These are phyloP conservation scores for Halictus quadricinctus DNA, from an alignment of 2,888 invertebrate species.

Conservation along the genomic window DNA sequence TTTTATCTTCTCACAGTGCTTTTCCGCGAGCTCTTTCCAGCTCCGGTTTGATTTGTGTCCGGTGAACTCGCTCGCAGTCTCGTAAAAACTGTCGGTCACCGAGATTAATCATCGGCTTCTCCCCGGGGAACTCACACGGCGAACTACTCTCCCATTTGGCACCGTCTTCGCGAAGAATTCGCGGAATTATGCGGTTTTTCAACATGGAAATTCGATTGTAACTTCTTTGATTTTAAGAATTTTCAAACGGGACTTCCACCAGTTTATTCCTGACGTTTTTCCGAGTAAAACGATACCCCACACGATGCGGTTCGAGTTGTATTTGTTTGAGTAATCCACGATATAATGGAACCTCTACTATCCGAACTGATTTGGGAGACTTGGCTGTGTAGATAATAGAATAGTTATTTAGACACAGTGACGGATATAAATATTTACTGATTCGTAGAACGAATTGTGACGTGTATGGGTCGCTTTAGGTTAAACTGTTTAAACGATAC, in stretches of 20 bases:
- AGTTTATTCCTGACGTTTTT: not conserved
- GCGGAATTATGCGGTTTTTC: not conserved
- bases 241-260: not conserved
- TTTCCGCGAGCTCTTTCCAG: not conserved
- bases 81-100: not conserved
- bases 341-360: not conserved
- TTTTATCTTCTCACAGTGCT: not conserved
- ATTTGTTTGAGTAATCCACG: not conserved
- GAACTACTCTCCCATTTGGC: not conserved
- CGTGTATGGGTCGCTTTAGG: no score
- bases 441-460: no score
- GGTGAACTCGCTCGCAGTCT: not conserved
- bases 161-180: not conserved
- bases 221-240: not conserved
- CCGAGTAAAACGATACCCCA: not conserved
- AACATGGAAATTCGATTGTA: not conserved
- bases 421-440: no score
- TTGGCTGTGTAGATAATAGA: no score
- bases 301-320: not conserved
- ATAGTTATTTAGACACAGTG: no score
- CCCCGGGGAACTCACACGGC: not conserved
- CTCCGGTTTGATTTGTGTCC: slow-evolving; percentile 1
- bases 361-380: not conserved
- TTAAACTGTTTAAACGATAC: no score
- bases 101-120: not conserved